A percentile compares a stretch with the other conserved stretches of the same genome.
phyloP scores from a whole-genome alignment of 2,797 vertebrate genomes.

The Acipenser ruthenus region DNA sequence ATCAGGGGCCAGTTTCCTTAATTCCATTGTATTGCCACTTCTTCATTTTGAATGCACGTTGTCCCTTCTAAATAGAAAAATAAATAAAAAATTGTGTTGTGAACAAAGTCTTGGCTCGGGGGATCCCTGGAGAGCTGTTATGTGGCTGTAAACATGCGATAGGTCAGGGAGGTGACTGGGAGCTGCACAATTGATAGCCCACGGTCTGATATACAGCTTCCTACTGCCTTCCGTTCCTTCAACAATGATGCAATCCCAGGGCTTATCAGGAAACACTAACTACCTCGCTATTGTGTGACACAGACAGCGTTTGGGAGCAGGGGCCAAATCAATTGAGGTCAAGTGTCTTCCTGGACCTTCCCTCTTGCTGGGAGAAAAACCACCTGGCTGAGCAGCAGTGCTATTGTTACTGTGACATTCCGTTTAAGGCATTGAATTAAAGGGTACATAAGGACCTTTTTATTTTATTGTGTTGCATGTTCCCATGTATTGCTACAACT shows the following conservation, averaged over 20 bases:
- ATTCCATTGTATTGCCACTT: conserved; percentile 54
- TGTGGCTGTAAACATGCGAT: conserved; percentile 69
- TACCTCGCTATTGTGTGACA: conserved; percentile 2
- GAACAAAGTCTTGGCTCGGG: conserved; percentile 45
- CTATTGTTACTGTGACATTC: no score
- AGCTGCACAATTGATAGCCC: conserved; percentile 69
- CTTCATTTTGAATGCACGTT: conserved; percentile 44
- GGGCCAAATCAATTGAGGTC: neutral
- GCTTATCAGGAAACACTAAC: neutral
- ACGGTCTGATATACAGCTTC: conserved; percentile 71
- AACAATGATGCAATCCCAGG: conserved; percentile 31
- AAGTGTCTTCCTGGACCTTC: no score
- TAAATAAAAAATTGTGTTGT: conserved; percentile 13
- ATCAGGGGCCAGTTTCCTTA: conserved; percentile 61
- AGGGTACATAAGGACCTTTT: no score
- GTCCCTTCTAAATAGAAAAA: conserved; percentile 20
- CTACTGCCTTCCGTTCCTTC: conserved; percentile 53
- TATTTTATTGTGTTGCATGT: no score
- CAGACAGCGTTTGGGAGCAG: neutral
- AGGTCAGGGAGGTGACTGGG: conserved; percentile 67
- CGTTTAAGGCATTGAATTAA: no score
- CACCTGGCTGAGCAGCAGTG: no score
- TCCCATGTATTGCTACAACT: no score
- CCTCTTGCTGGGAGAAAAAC: no score
- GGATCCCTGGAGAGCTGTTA: conserved; percentile 37